Conservation (phyloP, 2,797 vertebrate genomes). For the Notolepis coatsorum region DNA sequence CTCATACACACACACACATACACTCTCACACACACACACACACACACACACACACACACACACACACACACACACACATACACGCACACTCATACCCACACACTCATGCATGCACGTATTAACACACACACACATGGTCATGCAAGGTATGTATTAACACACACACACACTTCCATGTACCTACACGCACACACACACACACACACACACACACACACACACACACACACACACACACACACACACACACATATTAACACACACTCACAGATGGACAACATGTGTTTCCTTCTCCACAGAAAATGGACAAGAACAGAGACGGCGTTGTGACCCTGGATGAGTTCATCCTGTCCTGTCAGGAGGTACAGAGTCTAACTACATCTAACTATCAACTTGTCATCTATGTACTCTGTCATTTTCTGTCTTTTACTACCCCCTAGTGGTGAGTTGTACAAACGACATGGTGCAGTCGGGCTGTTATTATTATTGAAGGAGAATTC, state of each 20-base stretch:
- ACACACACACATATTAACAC: background rate
- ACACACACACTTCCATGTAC: too few species aligned
- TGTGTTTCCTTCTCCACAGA: constrained; percentile 77
- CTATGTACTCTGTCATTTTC: background rate
- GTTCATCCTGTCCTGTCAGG: constrained; percentile 96
- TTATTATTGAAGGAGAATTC: too few species aligned
- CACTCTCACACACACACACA: too few species aligned
- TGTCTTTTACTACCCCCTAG: constrained; percentile 55
- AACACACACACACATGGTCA: too few species aligned
- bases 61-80: too few species aligned
- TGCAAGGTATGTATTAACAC: constrained; percentile 75
- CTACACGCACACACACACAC: too few species aligned
- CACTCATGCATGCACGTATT: too few species aligned
- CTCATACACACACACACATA: too few species aligned
- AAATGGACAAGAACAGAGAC: constrained; percentile 99
- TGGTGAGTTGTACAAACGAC: constrained; percentile 53
- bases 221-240: constrained; percentile 17
- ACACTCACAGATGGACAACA: background rate
- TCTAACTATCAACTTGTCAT: background rate
- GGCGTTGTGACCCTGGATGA: constrained; percentile 98
- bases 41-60: too few species aligned
- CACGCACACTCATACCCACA: too few species aligned
- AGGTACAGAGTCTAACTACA: constrained; percentile 81
- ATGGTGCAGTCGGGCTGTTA: too few species aligned
- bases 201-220: constrained; percentile 13